These are phyloP conservation scores for Channallabes apus DNA, from an alignment of 2,797 vertebrate genomes.

Conservation along the genomic window DNA sequence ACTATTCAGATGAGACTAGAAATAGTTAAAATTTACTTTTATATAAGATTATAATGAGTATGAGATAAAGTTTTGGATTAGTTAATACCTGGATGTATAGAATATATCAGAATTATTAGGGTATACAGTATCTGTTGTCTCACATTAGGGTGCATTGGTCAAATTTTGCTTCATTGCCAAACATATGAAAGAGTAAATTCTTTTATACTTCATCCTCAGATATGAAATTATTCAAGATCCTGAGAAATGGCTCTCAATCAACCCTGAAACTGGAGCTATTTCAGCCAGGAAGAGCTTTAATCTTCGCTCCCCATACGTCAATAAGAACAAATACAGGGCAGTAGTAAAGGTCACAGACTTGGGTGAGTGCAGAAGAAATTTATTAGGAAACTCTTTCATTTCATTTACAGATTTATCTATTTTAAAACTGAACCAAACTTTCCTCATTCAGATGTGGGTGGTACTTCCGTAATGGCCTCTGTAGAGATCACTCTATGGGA, in stretches of 20 bases:
- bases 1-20: background rate
- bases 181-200: background rate
- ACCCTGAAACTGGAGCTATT: conserved; percentile 76
- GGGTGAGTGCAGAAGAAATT: conserved; percentile 71
- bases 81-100: background rate
- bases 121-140: background rate
- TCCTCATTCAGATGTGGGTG: conserved; percentile 63
- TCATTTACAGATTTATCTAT: background rate
- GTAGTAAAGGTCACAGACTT: conserved; percentile 79
- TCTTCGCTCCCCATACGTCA: conserved; percentile 78
- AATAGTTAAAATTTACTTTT: too few species aligned
- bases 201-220: conserved; percentile 63
- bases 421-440: background rate
- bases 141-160: background rate
- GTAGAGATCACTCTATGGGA: conserved; percentile 85
- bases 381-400: background rate
- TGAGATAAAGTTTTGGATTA: background rate
- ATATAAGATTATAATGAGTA: background rate
- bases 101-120: background rate
- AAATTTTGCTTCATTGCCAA: background rate
- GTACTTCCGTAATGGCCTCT: conserved; percentile 77
- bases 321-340: conserved; percentile 81
- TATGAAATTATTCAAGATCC: conserved; percentile 84
- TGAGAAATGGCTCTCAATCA: conserved; percentile 83
- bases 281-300: conserved; percentile 77